These are phyloP conservation scores for Metridium senile DNA, from an alignment of 92 coral and sea anemone genomes.

Conservation along the genomic window DNA sequence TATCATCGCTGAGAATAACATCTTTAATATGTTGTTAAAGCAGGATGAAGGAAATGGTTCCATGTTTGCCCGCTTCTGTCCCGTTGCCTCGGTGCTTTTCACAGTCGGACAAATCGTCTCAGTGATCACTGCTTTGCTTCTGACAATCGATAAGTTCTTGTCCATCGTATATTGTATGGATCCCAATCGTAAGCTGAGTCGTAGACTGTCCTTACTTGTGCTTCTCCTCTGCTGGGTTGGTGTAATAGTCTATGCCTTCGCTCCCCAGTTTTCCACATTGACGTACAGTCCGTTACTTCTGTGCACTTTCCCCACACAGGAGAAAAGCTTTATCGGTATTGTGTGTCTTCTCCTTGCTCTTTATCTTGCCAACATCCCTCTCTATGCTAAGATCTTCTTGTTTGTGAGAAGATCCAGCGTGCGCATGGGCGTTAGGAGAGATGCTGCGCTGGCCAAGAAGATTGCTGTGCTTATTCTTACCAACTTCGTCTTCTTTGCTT, in stretches of 20 bases:
- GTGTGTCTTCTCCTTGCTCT: slow-evolving; percentile 27
- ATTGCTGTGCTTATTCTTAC: slow-evolving; percentile 30
- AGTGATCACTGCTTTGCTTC: slow-evolving; percentile 27
- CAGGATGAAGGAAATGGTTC: too few relatives aligned
- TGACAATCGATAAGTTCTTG: slow-evolving; percentile 40
- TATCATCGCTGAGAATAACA: slow-evolving; percentile 29
- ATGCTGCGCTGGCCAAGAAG: slow-evolving; percentile 43
- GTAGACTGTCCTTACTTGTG: slow-evolving; percentile 28
- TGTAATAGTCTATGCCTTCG: slow-evolving; percentile 18
- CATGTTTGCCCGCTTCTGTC: not conserved
- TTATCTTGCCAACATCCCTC: slow-evolving; percentile 37
- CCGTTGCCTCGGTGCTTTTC: slow-evolving; percentile 28
- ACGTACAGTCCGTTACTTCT: not conserved
- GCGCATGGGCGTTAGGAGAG: slow-evolving; percentile 46
- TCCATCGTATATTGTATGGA: slow-evolving; percentile 52
- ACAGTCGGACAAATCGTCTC: slow-evolving; percentile 31
- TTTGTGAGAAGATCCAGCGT: slow-evolving; percentile 39
- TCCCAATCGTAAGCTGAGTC: slow-evolving; percentile 39
- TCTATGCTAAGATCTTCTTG: slow-evolving; percentile 38
- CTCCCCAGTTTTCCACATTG: slow-evolving; percentile 15
- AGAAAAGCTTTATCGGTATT: slow-evolving; percentile 19
- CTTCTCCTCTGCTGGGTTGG: slow-evolving; percentile 35
- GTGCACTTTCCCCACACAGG: slow-evolving; percentile 29
- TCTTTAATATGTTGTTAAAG: slow-evolving; percentile 9
- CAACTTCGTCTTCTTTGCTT: slow-evolving; percentile 37